Percentiles rank a stretch among this genome's conserved stretches.
phyloP scores from a whole-genome alignment of 1,140 invertebrate species.

The Paraescarpia echinospica region DNA sequence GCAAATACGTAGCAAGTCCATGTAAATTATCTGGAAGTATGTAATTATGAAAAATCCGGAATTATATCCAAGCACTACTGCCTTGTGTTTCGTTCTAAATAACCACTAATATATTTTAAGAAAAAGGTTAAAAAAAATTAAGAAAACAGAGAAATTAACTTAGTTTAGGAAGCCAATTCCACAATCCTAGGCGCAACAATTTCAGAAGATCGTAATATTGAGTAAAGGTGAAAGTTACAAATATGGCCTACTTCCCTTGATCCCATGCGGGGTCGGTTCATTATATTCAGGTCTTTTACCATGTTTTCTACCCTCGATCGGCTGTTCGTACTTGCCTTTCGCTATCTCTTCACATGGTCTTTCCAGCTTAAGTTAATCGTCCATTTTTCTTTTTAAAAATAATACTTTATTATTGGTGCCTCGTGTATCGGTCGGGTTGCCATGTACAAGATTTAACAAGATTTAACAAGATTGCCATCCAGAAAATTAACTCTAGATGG shows the following conservation, averaged over 20 bases:
- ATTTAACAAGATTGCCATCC: no score
- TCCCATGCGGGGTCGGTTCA: no score
- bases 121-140: neutral
- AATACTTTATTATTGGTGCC: no score
- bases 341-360: no score
- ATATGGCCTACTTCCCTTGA: neutral
- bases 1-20: neutral
- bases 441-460: no score
- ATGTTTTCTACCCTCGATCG: no score
- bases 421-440: neutral
- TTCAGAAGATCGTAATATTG: neutral
- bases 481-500: no score
- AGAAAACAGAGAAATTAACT: neutral
- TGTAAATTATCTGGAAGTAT: neutral
- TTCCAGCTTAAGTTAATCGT: no score
- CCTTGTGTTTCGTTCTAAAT: neutral
- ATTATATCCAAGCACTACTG: neutral
- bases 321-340: no score
- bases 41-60: neutral
- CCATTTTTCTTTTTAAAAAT: no score
- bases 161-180: neutral
- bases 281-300: no score
- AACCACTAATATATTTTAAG: neutral
- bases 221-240: neutral
- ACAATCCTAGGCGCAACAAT: neutral